Evolutionary conservation across 2,888 invertebrate species (phyloP).

Genomic region (Palloptera scutellata): DNA sequence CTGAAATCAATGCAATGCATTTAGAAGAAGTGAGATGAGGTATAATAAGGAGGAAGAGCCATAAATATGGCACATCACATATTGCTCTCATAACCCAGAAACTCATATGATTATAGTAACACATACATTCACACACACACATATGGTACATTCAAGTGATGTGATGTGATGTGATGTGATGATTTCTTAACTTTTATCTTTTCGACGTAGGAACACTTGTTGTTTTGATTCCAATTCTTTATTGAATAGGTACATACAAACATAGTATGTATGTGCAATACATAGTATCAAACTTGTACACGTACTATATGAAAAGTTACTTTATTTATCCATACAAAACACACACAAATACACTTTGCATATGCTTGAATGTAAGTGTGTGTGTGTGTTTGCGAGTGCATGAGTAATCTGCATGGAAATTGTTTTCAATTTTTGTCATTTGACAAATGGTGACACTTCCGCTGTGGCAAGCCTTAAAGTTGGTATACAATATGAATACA

Average conservation of each 20-base stretch:
- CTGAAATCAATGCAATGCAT: slow-evolving; percentile 34
- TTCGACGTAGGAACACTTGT: too few relatives aligned
- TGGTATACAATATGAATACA: slow-evolving; percentile 12
- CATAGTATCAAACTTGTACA: too few relatives aligned
- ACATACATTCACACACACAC: background rate
- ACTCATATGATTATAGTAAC: background rate
- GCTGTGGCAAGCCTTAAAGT: slow-evolving; percentile 42
- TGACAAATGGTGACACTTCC: slow-evolving; percentile 61
- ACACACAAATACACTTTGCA: slow-evolving; percentile 1
- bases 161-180: too few relatives aligned
- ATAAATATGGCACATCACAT: background rate
- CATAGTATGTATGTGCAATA: background rate
- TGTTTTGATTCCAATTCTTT: too few relatives aligned
- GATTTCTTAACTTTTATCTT: too few relatives aligned
- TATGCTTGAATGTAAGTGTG: background rate
- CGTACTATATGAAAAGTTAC: slow-evolving; percentile 18
- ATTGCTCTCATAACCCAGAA: slow-evolving; percentile 19
- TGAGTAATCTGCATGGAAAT: slow-evolving; percentile 50
- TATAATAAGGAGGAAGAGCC: background rate
- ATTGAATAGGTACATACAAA: too few relatives aligned
- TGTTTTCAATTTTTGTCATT: slow-evolving; percentile 61
- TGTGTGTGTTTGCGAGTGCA: slow-evolving; percentile 12
- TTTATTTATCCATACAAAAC: slow-evolving; percentile 15
- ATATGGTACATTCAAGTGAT: background rate
- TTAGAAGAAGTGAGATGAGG: background rate